Conservation (phyloP, 2,797 vertebrate species). For the Philypnodon macrostomus region DNA sequence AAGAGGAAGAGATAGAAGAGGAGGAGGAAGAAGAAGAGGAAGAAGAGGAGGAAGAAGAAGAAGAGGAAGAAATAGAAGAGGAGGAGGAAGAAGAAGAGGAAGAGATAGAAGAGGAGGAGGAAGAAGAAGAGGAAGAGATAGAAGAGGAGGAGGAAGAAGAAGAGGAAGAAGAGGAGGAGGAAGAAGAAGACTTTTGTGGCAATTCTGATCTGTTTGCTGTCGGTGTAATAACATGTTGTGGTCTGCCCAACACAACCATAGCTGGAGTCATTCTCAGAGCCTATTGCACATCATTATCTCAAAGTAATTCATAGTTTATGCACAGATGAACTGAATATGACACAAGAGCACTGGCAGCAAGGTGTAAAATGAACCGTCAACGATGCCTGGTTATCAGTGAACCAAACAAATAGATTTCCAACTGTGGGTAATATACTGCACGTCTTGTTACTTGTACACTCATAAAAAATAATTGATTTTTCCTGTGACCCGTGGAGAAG, state of each 20-base stretch:
- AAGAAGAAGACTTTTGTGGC: too few relatives aligned
- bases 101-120: too few relatives aligned
- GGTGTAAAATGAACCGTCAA: conserved; percentile 50
- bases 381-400: conserved; percentile 25
- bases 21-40: too few relatives aligned
- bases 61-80: too few relatives aligned
- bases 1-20: too few relatives aligned
- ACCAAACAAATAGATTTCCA: conserved; percentile 30
- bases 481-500: background rate
- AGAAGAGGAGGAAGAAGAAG: too few relatives aligned
- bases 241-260: conserved; percentile 18
- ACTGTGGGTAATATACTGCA: conserved; percentile 2
- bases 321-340: conserved; percentile 32
- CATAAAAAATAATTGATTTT: conserved; percentile 27
- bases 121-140: too few relatives aligned
- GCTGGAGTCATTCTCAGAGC: conserved; percentile 31
- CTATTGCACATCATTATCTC: conserved; percentile 34
- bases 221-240: conserved; percentile 18
- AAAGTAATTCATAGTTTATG: conserved; percentile 19
- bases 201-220: too few relatives aligned
- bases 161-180: too few relatives aligned
- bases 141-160: too few relatives aligned
- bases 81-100: too few relatives aligned
- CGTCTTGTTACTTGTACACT: conserved; percentile 2
- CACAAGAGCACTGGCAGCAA: conserved; percentile 27